Base-by-base conservation (phyloP, 2,888 invertebrate genomes). In the Cremastinae sp. region DNA sequence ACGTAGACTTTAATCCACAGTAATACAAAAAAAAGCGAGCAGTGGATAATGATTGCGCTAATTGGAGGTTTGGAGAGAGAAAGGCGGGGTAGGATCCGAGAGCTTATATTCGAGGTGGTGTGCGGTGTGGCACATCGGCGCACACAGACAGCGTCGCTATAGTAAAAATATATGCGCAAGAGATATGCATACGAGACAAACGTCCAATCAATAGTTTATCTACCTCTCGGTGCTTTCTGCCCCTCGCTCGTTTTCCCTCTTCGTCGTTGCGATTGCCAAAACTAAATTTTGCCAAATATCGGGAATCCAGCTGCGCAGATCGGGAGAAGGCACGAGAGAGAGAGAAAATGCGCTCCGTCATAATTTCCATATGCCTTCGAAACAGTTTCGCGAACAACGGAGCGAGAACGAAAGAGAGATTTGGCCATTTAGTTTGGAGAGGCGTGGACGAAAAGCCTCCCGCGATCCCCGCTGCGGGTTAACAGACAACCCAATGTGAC, bases 121-220 rank as follows among this genome's bases (percentile, higher is more conserved):
- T 3, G 2, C 5, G 2, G 28, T 5, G 28, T 5, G 28, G 28
- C 5, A 28, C 28, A n/a, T n/a, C n/a, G n/a, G n/a, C n/a, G n/a
- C n/a, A n/a, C n/a, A n/a, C n/a, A n/a, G n/a, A n/a, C n/a, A n/a
- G n/a, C n/a, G 12, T 55, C 35, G 20, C 22, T 39, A 16, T 45
- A 12, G 41, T 22, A 49, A 47, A 47, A 56, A 9, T 55, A 28
- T 39, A 64, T 61, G 18, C 28, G 47, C 37, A 35, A 28, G 41
- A 16, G 56, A 74, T 58, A 64, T 64, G 49, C 47, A 43, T 58
- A 58, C 45, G 45, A 78, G 68, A 76, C 78, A 81, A 79, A 66
- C 80, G 78, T 78, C 79, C 80, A 84, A 86, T 85, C 85, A 82
- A 85, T 86, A 84, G 28, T 28, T 28, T 71, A 61, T 69, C 61